Evolutionary conservation across 1,140 invertebrate species (phyloP).

Genomic region (Papilio machaon): DNA sequence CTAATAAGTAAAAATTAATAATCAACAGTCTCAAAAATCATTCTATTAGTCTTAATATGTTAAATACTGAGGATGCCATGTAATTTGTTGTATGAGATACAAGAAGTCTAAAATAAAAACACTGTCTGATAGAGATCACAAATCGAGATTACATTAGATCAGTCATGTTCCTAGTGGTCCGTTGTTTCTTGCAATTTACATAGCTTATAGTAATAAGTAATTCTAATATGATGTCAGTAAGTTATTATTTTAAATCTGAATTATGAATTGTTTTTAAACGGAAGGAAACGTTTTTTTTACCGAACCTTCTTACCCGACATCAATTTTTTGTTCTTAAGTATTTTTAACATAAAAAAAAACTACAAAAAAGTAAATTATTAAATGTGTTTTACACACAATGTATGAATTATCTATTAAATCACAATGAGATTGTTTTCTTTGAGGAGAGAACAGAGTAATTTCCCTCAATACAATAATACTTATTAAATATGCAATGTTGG

Average conservation of each 20-base stretch:
- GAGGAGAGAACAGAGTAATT: slow-evolving; percentile 5
- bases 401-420: neutral
- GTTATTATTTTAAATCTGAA: neutral
- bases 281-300: too few relatives aligned
- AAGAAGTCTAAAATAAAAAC: neutral
- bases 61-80: neutral
- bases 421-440: neutral
- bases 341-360: neutral
- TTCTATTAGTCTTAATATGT: slow-evolving; percentile 5
- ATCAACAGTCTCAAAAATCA: slow-evolving; percentile 1
- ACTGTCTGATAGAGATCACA: slow-evolving; percentile 10
- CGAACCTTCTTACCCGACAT: neutral
- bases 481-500: neutral
- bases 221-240: neutral
- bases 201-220: slow-evolving; percentile 12
- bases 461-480: neutral
- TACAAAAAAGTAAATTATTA: neutral
- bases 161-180: slow-evolving; percentile 10
- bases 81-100: neutral
- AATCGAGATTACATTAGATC: slow-evolving; percentile 13
- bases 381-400: slow-evolving; percentile 9
- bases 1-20: neutral
- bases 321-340: slow-evolving; percentile 7
- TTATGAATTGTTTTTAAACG: neutral
- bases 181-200: neutral